These are phyloP conservation scores for Rotaria socialis DNA, from an alignment of 2,888 invertebrate species.

Conservation along the genomic window DNA sequence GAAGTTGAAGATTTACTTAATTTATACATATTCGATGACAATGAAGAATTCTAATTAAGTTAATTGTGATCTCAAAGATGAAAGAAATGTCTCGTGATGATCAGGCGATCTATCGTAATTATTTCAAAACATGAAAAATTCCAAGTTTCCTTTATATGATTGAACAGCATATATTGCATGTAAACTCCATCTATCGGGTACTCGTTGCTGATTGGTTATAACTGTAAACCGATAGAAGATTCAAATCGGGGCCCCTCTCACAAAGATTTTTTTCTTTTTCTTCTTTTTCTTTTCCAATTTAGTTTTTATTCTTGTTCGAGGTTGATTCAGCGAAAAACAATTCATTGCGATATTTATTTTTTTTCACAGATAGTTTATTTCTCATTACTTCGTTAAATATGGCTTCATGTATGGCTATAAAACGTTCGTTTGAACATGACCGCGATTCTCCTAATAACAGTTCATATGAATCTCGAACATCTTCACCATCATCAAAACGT, in stretches of 20 bases:
- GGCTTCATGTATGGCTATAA: conserved; percentile 22
- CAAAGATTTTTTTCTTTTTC: background rate
- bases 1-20: too few relatives aligned
- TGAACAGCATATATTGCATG: background rate
- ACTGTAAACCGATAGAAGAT: background rate
- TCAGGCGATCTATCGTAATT: too few relatives aligned
- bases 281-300: background rate
- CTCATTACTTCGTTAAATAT: background rate
- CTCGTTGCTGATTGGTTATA: background rate
- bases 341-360: background rate
- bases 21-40: too few relatives aligned
- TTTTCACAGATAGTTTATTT: background rate
- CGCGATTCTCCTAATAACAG: background rate
- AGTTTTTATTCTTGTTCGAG: background rate
- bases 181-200: background rate
- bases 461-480: conserved; percentile 17
- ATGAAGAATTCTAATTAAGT: too few relatives aligned
- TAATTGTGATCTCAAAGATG: too few relatives aligned
- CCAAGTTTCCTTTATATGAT: background rate
- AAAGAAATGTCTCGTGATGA: too few relatives aligned
- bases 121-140: background rate
- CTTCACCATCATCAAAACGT: conserved; percentile 6
- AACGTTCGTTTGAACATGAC: conserved; percentile 18
- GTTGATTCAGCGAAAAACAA: background rate
- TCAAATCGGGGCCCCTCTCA: conserved; percentile 1